Conservation (phyloP, 2,888 invertebrate genomes). For the Sinelater perroti region DNA sequence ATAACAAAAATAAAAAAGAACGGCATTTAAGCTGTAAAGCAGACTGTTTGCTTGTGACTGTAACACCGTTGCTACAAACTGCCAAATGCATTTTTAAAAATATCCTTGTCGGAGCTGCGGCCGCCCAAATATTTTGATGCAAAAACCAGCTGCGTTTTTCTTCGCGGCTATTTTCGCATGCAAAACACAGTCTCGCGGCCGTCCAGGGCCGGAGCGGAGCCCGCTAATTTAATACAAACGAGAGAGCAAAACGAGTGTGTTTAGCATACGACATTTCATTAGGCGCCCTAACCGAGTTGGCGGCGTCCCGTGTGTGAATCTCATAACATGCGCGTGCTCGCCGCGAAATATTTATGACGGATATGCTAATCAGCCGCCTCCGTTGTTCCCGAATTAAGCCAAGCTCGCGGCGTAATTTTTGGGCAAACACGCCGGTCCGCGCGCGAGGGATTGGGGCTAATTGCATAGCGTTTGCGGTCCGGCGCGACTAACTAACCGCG, state of each 20-base stretch:
- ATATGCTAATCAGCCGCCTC: conserved; percentile 48
- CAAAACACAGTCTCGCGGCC: no score
- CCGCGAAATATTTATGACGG: conserved; percentile 48
- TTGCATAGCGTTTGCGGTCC: conserved; percentile 17
- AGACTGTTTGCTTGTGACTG: no score
- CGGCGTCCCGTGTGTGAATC: conserved; percentile 31
- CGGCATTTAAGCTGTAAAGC: no score
- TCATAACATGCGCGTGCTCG: conserved; percentile 31
- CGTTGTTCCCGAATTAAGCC: conserved; percentile 49
- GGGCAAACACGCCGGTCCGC: conserved; percentile 35
- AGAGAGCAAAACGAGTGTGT: conserved; percentile 41
- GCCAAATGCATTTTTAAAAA: no score
- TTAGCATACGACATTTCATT: conserved; percentile 46
- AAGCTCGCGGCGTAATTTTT: conserved; percentile 46
- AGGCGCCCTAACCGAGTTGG: conserved; percentile 42
- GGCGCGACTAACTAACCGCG: conserved; percentile 1
- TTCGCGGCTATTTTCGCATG: no score
- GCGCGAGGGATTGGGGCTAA: conserved; percentile 26
- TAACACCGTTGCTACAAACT: no score
- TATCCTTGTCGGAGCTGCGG: no score
- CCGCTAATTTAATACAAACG: conserved; percentile 41
- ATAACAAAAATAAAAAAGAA: no score
- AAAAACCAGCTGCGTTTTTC: conserved; percentile 1
- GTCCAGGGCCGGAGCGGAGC: conserved; percentile 19
- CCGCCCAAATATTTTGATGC: no score